Evolutionary conservation across 2,113 vertebrate species (phyloP).

Genomic region (Hiodon tergisus): DNA sequence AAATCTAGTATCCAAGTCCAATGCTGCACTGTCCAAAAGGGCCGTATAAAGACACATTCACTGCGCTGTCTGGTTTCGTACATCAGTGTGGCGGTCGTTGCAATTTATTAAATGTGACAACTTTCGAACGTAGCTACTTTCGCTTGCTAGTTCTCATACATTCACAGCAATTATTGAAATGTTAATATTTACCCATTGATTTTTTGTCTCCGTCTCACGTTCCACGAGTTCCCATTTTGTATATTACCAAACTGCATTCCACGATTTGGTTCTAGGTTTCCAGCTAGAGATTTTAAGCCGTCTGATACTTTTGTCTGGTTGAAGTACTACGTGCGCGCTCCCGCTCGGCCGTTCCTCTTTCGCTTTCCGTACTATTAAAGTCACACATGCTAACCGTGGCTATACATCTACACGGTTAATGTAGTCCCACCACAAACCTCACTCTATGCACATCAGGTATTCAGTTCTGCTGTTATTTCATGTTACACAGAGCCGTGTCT

Average conservation of each 20-base stretch:
- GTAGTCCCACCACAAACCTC: background rate
- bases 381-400: slow-evolving; percentile 29
- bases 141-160: background rate
- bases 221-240: slow-evolving; percentile 32
- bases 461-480: too few relatives aligned
- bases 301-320: background rate
- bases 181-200: background rate
- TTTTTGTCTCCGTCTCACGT: background rate
- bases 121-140: slow-evolving; percentile 3
- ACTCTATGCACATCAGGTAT: background rate
- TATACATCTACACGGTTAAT: slow-evolving; percentile 10
- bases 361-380: slow-evolving; percentile 27
- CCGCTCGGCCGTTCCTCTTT: slow-evolving; percentile 21
- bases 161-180: background rate
- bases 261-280: too few relatives aligned
- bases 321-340: slow-evolving; percentile 6
- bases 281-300: too few relatives aligned
- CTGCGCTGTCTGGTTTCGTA: background rate
- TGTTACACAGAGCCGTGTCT: too few relatives aligned
- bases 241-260: background rate
- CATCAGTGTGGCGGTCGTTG: background rate
- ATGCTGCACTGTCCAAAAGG: background rate
- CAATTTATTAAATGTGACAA: background rate
- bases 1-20: too few relatives aligned
- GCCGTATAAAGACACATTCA: background rate